These are phyloP conservation scores for Cremastobaeus sp. DNA, from an alignment of 2,888 invertebrate species.

Conservation along the genomic window DNA sequence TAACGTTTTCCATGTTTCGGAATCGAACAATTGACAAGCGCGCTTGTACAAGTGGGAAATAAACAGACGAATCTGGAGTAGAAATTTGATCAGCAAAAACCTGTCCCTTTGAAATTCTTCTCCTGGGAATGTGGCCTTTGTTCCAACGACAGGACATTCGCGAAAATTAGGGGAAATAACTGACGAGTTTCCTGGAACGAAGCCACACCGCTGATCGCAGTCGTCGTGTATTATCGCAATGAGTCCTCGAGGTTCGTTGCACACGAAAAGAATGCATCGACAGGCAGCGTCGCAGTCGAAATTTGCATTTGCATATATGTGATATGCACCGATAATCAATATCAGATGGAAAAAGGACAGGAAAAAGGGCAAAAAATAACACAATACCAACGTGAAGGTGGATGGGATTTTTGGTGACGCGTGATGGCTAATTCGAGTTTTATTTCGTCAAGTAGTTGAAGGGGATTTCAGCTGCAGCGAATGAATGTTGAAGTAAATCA, in stretches of 20 bases:
- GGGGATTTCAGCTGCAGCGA: neutral
- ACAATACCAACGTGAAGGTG: constrained; percentile 18
- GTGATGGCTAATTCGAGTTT: constrained; percentile 23
- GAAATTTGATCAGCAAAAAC: no score
- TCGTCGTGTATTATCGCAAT: constrained; percentile 49
- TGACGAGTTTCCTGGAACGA: constrained; percentile 41
- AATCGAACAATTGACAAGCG: no score
- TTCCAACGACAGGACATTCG: constrained; percentile 12
- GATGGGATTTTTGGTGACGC: constrained; percentile 36
- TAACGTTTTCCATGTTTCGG: no score
- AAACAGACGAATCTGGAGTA: no score
- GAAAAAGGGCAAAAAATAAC: constrained; percentile 42
- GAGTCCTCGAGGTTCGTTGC: constrained; percentile 55
- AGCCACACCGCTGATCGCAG: constrained; percentile 27
- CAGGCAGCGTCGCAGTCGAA: constrained; percentile 13
- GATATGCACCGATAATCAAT: constrained; percentile 48
- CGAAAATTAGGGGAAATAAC: constrained; percentile 40
- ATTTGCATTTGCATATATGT: constrained; percentile 46
- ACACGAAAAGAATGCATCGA: constrained; percentile 50
- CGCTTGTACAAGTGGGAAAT: no score
- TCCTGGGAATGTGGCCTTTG: no score
- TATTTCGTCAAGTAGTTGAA: constrained; percentile 30
- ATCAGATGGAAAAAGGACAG: constrained; percentile 22
- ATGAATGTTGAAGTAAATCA: no score
- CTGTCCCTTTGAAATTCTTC: no score